Evolutionary conservation across 2,888 invertebrate genomes (phyloP).

Genomic region (Nephrotoma guestfalica): DNA sequence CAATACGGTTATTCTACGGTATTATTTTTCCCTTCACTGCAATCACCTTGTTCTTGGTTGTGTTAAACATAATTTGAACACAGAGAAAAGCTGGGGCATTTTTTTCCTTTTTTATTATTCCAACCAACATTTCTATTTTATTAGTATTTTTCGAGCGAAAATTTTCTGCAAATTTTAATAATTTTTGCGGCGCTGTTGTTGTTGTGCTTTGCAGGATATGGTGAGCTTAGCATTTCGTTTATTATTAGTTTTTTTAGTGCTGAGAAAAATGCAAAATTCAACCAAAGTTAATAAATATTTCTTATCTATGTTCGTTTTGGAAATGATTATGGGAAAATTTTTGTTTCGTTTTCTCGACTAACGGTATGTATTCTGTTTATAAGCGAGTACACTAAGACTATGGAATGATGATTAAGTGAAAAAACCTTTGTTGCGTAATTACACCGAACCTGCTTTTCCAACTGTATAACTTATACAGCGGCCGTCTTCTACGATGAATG

Average conservation of each 20-base stretch:
- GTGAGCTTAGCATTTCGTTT: not conserved
- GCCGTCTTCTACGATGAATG: not conserved
- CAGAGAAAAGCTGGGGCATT: no score
- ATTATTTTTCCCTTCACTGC: no score
- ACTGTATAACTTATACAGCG: not conserved
- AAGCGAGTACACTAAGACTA: no score
- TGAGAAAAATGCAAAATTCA: not conserved
- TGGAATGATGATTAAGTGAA: not conserved
- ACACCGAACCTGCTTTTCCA: not conserved
- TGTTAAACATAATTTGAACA: no score
- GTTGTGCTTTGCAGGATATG: not conserved
- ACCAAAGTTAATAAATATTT: not conserved
- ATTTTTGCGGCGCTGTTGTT: not conserved
- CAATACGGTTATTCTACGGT: no score
- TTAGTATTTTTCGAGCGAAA: not conserved
- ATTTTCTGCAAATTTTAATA: not conserved
- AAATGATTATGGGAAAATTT: not conserved
- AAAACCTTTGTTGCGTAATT: not conserved
- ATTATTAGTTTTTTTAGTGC: not conserved
- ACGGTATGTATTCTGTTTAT: no score
- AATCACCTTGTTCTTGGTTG: no score
- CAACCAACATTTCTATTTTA: not conserved
- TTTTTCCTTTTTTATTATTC: not conserved
- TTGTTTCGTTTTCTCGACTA: not conserved
- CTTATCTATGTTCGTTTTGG: not conserved